Evolutionary conservation across 2,113 vertebrate genomes (phyloP).

Genomic region (Sigmodon hispidus): DNA sequence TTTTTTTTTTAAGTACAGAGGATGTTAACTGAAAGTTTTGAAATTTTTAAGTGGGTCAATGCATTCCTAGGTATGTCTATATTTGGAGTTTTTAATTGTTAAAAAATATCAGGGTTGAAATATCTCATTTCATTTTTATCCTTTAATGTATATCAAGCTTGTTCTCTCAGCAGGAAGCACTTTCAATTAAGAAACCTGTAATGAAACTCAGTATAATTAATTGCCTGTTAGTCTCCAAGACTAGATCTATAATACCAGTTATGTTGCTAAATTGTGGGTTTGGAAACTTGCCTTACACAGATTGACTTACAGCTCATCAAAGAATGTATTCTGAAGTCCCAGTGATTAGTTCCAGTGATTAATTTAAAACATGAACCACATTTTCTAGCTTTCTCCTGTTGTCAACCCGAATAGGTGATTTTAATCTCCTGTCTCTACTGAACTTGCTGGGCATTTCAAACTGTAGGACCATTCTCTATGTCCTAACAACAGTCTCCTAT

Average conservation of each 20-base stretch:
- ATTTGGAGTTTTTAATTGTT: slow-evolving; percentile 39
- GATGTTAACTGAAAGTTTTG: neutral
- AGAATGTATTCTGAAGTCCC: neutral
- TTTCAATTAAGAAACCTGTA: slow-evolving; percentile 56
- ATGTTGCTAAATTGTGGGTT: slow-evolving; percentile 38
- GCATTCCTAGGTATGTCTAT: neutral
- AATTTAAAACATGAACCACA: neutral
- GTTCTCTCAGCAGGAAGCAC: slow-evolving; percentile 4
- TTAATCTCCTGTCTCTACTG: neutral
- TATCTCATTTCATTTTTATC: slow-evolving; percentile 23
- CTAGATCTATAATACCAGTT: slow-evolving; percentile 13
- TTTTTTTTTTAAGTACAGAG: slow-evolving; percentile 29
- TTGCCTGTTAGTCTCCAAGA: slow-evolving; percentile 13
- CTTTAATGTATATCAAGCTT: neutral
- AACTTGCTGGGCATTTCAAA: neutral
- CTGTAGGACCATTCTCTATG: neutral
- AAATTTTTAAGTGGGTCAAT: slow-evolving; percentile 29
- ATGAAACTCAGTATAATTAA: slow-evolving; percentile 56
- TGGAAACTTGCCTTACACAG: slow-evolving; percentile 27
- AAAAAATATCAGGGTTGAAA: neutral
- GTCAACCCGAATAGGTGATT: neutral
- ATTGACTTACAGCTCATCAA: slow-evolving; percentile 17
- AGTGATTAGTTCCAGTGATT: slow-evolving; percentile 36
- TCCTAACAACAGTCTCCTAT: neutral
- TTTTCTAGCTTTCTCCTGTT: neutral